Evolutionary conservation across 2,113 vertebrate genomes (phyloP).

Genomic region (Procapra przewalskii): DNA sequence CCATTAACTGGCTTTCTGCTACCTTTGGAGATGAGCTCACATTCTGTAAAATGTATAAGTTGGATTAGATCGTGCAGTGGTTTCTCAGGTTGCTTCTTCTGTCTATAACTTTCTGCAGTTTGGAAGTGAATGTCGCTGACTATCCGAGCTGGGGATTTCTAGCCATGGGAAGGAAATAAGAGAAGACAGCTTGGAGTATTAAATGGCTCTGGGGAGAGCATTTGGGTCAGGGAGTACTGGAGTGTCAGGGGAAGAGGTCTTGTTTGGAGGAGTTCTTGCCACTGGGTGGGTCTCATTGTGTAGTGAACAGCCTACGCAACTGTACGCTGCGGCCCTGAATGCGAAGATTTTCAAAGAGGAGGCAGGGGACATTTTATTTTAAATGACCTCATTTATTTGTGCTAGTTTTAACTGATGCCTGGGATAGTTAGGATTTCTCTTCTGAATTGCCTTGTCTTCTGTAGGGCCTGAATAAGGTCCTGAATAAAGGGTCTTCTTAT

Average conservation of each 20-base stretch:
- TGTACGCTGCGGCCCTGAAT: not conserved
- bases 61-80: not conserved
- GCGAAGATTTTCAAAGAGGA: not conserved
- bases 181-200: not conserved
- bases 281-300: not conserved
- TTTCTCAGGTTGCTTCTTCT: conserved; percentile 3
- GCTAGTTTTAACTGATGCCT: not conserved
- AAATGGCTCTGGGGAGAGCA: not conserved
- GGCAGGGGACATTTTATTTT: not conserved
- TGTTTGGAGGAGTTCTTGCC: not conserved
- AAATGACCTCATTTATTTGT: not conserved
- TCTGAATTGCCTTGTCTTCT: not conserved
- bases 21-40: not conserved
- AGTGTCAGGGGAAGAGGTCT: not conserved
- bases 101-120: not conserved
- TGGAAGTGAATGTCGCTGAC: not conserved
- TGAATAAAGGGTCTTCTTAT: not conserved
- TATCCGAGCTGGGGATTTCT: not conserved
- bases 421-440: not conserved
- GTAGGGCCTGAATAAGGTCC: not conserved
- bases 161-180: not conserved
- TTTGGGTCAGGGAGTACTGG: not conserved
- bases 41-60: not conserved
- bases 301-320: too few relatives aligned
- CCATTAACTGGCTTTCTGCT: not conserved